Evolutionary conservation across 2,797 vertebrate species (phyloP).

Genomic region (Chelon labrosus): DNA sequence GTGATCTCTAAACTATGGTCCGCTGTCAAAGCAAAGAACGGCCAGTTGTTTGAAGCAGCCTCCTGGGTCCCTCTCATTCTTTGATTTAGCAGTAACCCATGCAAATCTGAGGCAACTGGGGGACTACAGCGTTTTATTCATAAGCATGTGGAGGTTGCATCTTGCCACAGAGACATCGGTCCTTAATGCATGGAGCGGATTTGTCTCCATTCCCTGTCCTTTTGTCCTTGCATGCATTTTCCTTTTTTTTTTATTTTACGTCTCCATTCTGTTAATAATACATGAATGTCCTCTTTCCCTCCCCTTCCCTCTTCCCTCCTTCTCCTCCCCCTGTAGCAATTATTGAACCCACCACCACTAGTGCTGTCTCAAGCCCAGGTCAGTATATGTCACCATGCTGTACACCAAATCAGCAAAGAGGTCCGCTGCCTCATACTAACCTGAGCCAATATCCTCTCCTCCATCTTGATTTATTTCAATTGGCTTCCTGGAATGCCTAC

Average conservation of each 20-base stretch:
- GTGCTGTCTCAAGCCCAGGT: conserved; percentile 99
- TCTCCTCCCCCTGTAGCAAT: conserved; percentile 96
- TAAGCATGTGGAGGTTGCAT: conserved; percentile 69
- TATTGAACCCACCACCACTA: conserved; percentile 98
- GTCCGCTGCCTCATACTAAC: conserved; percentile 84
- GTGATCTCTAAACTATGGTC: conserved; percentile 63
- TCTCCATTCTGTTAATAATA: conserved; percentile 97
- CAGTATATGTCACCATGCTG: conserved; percentile 95
- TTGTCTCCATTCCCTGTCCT: conserved; percentile 77
- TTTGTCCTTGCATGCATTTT: conserved; percentile 86
- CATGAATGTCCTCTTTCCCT: conserved; percentile 95
- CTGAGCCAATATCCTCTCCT: conserved; percentile 68
- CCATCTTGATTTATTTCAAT: conserved; percentile 77
- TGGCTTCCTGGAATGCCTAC: conserved; percentile 84
- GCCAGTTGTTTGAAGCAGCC: conserved; percentile 46
- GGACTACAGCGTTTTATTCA: conserved; percentile 46
- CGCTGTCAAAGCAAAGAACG: conserved; percentile 51
- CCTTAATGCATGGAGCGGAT: conserved; percentile 70
- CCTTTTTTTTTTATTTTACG: conserved; percentile 85
- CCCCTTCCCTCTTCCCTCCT: conserved; percentile 89
- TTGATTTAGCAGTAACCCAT: conserved; percentile 32
- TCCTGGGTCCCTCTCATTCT: conserved; percentile 35
- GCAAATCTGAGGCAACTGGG: conserved; percentile 40
- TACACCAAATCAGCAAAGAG: conserved; percentile 88
- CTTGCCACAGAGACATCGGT: conserved; percentile 58